These are phyloP conservation scores for Gobius niger DNA, from an alignment of 2,113 vertebrate genomes.

Conservation along the genomic window DNA sequence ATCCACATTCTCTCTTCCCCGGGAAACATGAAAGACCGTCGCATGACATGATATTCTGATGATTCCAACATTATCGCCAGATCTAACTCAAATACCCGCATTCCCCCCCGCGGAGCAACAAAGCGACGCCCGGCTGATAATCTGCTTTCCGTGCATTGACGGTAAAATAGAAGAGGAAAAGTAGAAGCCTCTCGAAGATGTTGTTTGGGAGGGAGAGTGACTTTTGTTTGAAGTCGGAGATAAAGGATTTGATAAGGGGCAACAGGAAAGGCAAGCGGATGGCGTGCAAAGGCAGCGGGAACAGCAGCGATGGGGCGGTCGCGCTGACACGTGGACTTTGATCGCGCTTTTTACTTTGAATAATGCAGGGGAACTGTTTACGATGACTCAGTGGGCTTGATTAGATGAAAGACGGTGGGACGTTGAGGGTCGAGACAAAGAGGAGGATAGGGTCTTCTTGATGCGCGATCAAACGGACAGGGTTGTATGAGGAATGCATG, in stretches of 20 bases:
- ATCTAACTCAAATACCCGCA: slow-evolving; percentile 80
- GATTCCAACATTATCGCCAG: slow-evolving; percentile 67
- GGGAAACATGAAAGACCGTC: slow-evolving; percentile 55
- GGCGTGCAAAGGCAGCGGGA: slow-evolving; percentile 59
- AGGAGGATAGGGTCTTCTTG: not conserved
- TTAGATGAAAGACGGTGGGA: not conserved
- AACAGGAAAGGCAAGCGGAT: slow-evolving; percentile 44
- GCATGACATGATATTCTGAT: slow-evolving; percentile 66
- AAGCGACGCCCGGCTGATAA: slow-evolving; percentile 66
- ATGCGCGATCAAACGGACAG: too few relatives aligned
- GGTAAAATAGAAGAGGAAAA: slow-evolving; percentile 40
- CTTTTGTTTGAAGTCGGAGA: slow-evolving; percentile 70
- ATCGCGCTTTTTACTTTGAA: slow-evolving; percentile 18
- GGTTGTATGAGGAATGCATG: too few relatives aligned
- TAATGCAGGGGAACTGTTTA: slow-evolving; percentile 19
- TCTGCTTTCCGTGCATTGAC: slow-evolving; percentile 73
- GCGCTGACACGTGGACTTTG: slow-evolving; percentile 27
- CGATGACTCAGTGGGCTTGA: not conserved
- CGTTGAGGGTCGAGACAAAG: not conserved
- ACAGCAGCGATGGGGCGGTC: slow-evolving; percentile 29
- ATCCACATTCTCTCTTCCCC: slow-evolving; percentile 34
- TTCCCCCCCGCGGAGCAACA: slow-evolving; percentile 69
- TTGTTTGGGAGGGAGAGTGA: slow-evolving; percentile 48
- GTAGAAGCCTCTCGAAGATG: slow-evolving; percentile 46
- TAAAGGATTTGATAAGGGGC: slow-evolving; percentile 51